phyloP scores from a whole-genome alignment of 2,113 vertebrate species.

The Apteryx mantelli region DNA sequence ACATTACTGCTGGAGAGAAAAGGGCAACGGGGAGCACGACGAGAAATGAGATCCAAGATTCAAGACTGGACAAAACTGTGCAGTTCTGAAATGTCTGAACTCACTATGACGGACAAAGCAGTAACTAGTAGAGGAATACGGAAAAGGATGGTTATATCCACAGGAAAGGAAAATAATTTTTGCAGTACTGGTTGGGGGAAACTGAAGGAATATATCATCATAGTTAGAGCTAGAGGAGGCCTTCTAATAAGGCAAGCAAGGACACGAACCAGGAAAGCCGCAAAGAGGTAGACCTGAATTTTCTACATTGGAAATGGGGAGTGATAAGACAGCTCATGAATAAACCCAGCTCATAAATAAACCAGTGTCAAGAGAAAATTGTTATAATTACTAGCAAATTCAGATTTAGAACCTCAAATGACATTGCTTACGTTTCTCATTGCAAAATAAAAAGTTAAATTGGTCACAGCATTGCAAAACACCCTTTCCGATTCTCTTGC shows the following conservation, averaged over 20 bases:
- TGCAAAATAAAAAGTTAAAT: background rate
- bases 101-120: background rate
- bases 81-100: background rate
- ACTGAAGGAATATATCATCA: background rate
- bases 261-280: background rate
- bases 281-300: background rate
- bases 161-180: background rate
- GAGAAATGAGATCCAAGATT: background rate
- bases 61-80: background rate
- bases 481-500: accelerated
- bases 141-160: background rate
- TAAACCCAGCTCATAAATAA: background rate
- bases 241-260: background rate
- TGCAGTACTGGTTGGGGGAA: background rate
- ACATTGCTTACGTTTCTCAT: background rate
- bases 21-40: accelerated
- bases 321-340: background rate
- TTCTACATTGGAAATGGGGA: background rate
- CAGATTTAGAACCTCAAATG: background rate
- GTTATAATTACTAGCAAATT: background rate
- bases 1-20: background rate
- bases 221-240: background rate
- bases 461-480: background rate
- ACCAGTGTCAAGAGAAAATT: background rate
- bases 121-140: background rate